phyloP scores from a whole-genome alignment of 2,797 vertebrate species.

The Tauraco hartlaubi region DNA sequence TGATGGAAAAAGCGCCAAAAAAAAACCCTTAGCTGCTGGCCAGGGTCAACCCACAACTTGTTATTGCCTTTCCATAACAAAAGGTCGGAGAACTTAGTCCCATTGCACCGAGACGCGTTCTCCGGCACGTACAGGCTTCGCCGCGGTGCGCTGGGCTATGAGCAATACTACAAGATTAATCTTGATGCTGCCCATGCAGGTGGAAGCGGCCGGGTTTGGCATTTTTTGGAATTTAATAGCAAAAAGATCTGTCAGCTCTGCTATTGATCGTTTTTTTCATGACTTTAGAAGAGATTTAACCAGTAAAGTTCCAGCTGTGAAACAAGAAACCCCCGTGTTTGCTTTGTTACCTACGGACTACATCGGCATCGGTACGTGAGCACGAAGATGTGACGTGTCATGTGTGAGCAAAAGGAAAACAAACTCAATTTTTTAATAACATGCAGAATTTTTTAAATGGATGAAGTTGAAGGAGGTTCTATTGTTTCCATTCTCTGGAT shows the following conservation, averaged over 20 bases:
- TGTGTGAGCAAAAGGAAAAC: not conserved
- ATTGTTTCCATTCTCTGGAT: not conserved
- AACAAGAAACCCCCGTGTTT: not conserved
- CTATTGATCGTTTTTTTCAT: not conserved
- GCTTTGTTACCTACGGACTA: not conserved
- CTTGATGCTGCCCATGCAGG: not conserved
- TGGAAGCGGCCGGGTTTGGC: not conserved
- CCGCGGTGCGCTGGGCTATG: not conserved
- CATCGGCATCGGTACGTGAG: rapidly evolving
- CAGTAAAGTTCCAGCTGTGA: not conserved
- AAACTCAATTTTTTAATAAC: rapidly evolving
- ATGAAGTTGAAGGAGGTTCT: not conserved
- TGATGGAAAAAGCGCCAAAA: not conserved
- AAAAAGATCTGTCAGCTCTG: not conserved
- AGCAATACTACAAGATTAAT: not conserved
- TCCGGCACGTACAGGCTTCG: not conserved
- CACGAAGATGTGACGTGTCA: rapidly evolving
- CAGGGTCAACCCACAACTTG: not conserved
- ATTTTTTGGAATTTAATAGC: not conserved
- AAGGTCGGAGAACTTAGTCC: not conserved
- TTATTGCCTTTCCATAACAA: not conserved
- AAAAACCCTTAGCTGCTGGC: not conserved
- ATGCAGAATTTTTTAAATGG: rapidly evolving
- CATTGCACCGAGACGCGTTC: not conserved
- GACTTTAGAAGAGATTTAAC: not conserved